Base-by-base conservation (phyloP, 1,140 invertebrate genomes). In the Lutraria rhynchaena region DNA sequence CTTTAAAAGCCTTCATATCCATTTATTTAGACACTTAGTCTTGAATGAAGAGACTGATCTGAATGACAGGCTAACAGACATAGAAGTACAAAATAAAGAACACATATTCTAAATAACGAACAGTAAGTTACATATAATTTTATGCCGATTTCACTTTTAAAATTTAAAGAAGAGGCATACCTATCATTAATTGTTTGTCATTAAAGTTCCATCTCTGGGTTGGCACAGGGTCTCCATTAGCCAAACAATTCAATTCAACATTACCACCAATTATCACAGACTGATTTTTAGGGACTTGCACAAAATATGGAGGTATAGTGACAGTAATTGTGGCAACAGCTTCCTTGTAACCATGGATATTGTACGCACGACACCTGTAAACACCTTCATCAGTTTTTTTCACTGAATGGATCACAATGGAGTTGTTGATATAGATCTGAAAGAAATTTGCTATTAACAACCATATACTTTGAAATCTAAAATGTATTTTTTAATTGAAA, bases 401-500 rank as follows among this genome's bases (percentile, higher is more conserved):
- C 5, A 80, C 63, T 27, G 44, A 37, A 33, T 60, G 76, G n/a
- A 80, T 70, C 13, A 60, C 63, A 37, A 80, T n/a, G 4, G 63
- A 60, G 65, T 80, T 69, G 76, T 80, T 80, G 11, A 80, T 19
- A 29, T 41, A 80, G 19, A 80, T 67, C 76, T 80, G 41, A 22
- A 33, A 49, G 7, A 22, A 3, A 58, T n/a, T n/a, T n/a, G n/a
- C n/a, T n/a, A n/a, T n/a, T n/a, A n/a, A n/a, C n/a, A n/a, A n/a
- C n/a, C n/a, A n/a, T n/a, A n/a, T n/a, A n/a, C n/a, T n/a, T n/a
- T n/a, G n/a, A n/a, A n/a, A n/a, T n/a, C n/a, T n/a, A n/a, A n/a
- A n/a, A n/a, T n/a, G n/a, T n/a, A n/a, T n/a, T n/a, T n/a, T n/a
- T n/a, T n/a, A n/a, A n/a, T n/a, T n/a, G n/a, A n/a, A n/a, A n/a